Evolutionary conservation across 2,888 invertebrate genomes (phyloP), one percentile per base, ranked within the genome.

Genomic region (Philhelius pedissequus): DNA sequence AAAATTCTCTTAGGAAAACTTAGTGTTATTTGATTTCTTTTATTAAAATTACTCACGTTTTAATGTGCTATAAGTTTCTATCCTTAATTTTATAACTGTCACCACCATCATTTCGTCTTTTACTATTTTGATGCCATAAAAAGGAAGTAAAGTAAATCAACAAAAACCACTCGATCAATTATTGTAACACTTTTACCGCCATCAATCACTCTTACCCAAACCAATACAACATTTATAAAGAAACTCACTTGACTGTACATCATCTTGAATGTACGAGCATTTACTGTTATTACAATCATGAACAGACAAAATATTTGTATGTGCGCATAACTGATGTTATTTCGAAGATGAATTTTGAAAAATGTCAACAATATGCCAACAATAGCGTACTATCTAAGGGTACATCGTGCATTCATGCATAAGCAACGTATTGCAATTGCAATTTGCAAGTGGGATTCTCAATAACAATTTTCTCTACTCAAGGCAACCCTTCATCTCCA

Each of bases 321-420:
- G 27, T 27, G 43, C 27, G 27, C 60, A 38, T 56, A 22, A 32
- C 9, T 56, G 11, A 25, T 66, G 43, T 5, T 25, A 30, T 20
- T 64, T 74, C 7, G 5, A 20, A 62, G 45, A 58, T 75, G 30
- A 27, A 22, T 58, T n/a, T 50, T 38, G n/a, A 48, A 15, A 68
- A 52, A 50, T 58, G 22, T 9, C 35, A 35, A 9, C 30, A 32
- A 56, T 56, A 45, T 75, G 54, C 54, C 64, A 54, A 54, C 30
- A 74, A 43, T 43, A 73, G 54, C 32, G 11, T 7, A 32, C n/a
- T 43, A 25, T 25, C 7, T 25, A 64, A 43, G n/a, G 22, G 25
- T 58, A 38, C 58, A 43, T 43, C 15, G 25, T 58, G 58, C 58
- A 43, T 43, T 22, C 62, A 62, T 22, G 62, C 62, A 62, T 22